These are phyloP conservation scores for Nycteola revayana DNA, from an alignment of 2,888 invertebrate species.

Conservation along the genomic window DNA sequence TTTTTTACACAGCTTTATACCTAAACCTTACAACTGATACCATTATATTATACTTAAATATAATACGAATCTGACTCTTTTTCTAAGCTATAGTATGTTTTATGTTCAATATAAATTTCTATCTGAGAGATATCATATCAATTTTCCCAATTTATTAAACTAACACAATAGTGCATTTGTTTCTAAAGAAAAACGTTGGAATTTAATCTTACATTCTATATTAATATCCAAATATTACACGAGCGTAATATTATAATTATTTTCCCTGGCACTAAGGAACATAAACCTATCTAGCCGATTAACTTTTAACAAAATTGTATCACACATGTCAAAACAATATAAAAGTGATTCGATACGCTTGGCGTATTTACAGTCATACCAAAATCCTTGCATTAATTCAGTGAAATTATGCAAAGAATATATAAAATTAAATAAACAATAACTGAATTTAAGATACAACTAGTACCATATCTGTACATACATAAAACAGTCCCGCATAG, in stretches of 20 bases:
- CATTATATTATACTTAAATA: conserved; percentile 73
- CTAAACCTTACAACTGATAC: conserved; percentile 64
- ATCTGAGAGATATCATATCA: conserved; percentile 64
- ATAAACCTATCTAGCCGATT: conserved; percentile 30
- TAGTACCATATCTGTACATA: conserved; percentile 53
- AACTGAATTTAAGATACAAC: conserved; percentile 35
- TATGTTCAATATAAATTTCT: conserved; percentile 60
- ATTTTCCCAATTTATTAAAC: conserved; percentile 54
- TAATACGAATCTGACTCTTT: conserved; percentile 78
- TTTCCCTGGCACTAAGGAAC: conserved; percentile 38
- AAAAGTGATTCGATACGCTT: conserved; percentile 46
- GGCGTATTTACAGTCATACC: conserved; percentile 52
- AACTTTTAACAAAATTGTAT: conserved; percentile 26
- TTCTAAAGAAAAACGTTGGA: conserved; percentile 60
- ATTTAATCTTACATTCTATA: conserved; percentile 52
- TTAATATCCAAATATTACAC: conserved; percentile 54
- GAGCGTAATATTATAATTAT: conserved; percentile 39
- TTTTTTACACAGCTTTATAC: conserved; percentile 72
- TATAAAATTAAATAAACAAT: conserved; percentile 36
- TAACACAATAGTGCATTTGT: conserved; percentile 56
- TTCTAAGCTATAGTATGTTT: conserved; percentile 58
- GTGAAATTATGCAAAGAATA: neutral
- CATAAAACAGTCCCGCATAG: conserved; percentile 56
- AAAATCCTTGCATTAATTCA: neutral
- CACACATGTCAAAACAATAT: conserved; percentile 29